phyloP scores from a whole-genome alignment of 2,888 invertebrate species.

The Graphium colonna region DNA sequence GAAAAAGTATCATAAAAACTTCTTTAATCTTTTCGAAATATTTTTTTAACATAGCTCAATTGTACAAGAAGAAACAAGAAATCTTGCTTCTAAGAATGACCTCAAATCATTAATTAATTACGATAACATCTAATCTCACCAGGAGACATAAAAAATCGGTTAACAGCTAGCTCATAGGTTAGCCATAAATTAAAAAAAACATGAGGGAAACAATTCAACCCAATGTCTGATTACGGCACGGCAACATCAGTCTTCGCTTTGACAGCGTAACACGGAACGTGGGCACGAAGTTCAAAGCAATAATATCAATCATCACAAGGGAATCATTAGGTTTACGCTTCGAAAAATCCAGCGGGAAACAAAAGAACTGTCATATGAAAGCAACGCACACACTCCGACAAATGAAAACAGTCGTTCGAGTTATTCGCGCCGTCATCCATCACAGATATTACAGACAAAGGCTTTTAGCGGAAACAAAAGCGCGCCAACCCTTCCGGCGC shows the following conservation, averaged over 20 bases:
- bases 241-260: neutral
- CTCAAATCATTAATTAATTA: too few relatives aligned
- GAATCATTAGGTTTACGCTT: constrained; percentile 19
- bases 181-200: neutral
- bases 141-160: too few relatives aligned
- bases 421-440: constrained; percentile 41
- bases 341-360: constrained; percentile 13
- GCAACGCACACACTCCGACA: constrained; percentile 33
- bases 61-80: too few relatives aligned
- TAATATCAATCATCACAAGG: constrained; percentile 15
- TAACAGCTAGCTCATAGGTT: too few relatives aligned
- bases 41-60: too few relatives aligned
- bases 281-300: constrained; percentile 10
- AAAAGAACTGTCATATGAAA: constrained; percentile 23
- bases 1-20: too few relatives aligned
- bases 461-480: constrained; percentile 40
- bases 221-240: neutral
- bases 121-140: too few relatives aligned
- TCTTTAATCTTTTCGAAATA: too few relatives aligned
- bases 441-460: constrained; percentile 42
- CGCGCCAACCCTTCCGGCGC: constrained; percentile 30
- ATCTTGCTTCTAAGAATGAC: too few relatives aligned
- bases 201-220: neutral
- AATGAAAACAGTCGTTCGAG: constrained; percentile 38
- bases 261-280: constrained; percentile 2